Evolutionary conservation across 64 coral and sea anemone genomes (phyloP).

Genomic region (Trachythela sp.): DNA sequence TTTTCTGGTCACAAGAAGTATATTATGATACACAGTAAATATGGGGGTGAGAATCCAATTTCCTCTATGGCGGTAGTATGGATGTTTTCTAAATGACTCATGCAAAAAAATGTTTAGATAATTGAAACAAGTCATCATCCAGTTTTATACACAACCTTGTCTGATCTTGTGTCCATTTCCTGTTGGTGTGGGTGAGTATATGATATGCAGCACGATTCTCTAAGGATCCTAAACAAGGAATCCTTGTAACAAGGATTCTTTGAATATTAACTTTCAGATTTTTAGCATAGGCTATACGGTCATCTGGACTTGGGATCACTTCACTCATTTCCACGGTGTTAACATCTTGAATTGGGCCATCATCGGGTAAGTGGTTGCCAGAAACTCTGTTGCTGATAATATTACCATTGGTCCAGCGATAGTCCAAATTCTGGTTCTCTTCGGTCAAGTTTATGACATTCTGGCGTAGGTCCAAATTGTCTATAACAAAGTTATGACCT

Average conservation of each 20-base stretch:
- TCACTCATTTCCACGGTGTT: not conserved
- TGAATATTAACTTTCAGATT: not conserved
- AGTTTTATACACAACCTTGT: not conserved
- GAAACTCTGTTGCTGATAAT: not conserved
- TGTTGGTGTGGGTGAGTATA: not conserved
- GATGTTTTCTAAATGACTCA: too few species aligned
- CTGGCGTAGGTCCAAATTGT: not conserved
- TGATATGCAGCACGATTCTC: not conserved
- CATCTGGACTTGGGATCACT: not conserved
- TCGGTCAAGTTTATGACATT: not conserved
- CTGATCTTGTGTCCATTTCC: not conserved
- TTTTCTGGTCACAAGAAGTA: too few species aligned
- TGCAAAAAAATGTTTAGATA: too few species aligned
- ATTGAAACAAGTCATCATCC: too few species aligned
- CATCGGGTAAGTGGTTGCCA: not conserved
- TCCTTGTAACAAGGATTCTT: not conserved
- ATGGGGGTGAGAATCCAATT: too few species aligned
- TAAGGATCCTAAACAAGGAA: not conserved
- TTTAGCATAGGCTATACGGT: not conserved
- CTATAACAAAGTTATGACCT: too few species aligned
- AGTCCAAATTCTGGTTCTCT: constrained; percentile 3
- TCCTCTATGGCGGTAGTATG: too few species aligned
- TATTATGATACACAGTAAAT: too few species aligned
- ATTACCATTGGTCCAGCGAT: not conserved
- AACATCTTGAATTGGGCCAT: not conserved